Percentiles rank a stretch among this genome's conserved stretches.
Conservation (phyloP, 2,888 invertebrate genomes). For the Mellilla xanthometata region DNA sequence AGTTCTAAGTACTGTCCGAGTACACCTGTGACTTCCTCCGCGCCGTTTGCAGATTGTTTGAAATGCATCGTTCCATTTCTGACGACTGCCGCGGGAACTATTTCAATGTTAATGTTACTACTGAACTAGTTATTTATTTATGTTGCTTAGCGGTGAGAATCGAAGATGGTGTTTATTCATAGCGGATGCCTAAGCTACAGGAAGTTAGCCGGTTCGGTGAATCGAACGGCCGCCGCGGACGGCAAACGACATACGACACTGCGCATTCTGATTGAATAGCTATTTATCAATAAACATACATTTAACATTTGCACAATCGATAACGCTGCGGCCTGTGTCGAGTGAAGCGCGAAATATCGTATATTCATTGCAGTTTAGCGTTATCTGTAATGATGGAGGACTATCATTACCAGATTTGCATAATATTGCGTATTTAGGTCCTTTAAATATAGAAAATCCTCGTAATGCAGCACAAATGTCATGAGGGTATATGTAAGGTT, state of each 20-base stretch:
- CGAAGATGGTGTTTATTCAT: slow-evolving; percentile 65
- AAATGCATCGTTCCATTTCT: slow-evolving; percentile 5
- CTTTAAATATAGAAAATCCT: slow-evolving; percentile 48
- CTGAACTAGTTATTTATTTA: slow-evolving; percentile 35
- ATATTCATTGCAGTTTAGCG: slow-evolving; percentile 32
- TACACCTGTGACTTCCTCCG: slow-evolving; percentile 41
- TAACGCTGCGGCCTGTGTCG: slow-evolving; percentile 19
- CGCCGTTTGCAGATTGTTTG: slow-evolving; percentile 9
- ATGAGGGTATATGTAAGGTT: slow-evolving; percentile 66
- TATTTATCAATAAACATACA: slow-evolving; percentile 25
- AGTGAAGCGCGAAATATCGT: slow-evolving; percentile 11
- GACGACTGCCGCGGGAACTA: slow-evolving; percentile 7
- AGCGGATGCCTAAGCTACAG: slow-evolving; percentile 62
- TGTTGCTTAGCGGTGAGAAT: slow-evolving; percentile 41
- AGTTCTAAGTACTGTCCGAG: slow-evolving; percentile 43
- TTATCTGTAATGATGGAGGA: slow-evolving; percentile 32
- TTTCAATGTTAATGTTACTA: slow-evolving; percentile 33
- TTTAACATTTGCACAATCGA: slow-evolving; percentile 34
- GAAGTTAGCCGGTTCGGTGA: slow-evolving; percentile 70
- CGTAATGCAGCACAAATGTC: slow-evolving; percentile 53
- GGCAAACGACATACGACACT: slow-evolving; percentile 57
- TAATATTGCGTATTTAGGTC: slow-evolving; percentile 42
- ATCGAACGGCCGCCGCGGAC: slow-evolving; percentile 48
- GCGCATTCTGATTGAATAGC: slow-evolving; percentile 51
- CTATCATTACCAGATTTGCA: slow-evolving; percentile 33